These are phyloP conservation scores for Tenthredo notha DNA, from an alignment of 2,888 invertebrate genomes.

Conservation along the genomic window DNA sequence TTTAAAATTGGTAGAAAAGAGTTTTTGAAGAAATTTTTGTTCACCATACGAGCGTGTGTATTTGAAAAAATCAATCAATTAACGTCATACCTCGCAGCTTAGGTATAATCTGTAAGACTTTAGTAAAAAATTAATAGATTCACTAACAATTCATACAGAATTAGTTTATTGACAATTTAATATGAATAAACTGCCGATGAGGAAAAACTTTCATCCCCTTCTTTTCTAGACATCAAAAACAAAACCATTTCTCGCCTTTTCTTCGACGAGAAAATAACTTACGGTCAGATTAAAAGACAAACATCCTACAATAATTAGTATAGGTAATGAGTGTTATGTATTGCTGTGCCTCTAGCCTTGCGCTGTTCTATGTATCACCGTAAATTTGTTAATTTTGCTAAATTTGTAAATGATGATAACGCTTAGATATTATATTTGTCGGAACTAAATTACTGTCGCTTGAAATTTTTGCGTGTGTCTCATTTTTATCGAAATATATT, in stretches of 20 bases:
- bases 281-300: neutral
- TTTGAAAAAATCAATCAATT: neutral
- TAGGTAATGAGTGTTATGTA: slow-evolving; percentile 15
- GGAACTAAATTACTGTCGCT: slow-evolving; percentile 9
- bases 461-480: neutral
- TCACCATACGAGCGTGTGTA: neutral
- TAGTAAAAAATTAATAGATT: neutral
- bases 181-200: neutral
- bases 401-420: neutral
- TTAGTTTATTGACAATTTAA: neutral
- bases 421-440: neutral
- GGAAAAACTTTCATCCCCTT: neutral
- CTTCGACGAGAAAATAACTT: neutral
- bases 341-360: slow-evolving; percentile 24
- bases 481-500: neutral
- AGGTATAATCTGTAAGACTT: no score
- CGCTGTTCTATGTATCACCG: slow-evolving; percentile 31
- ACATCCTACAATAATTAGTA: neutral
- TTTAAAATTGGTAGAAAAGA: neutral
- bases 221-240: neutral
- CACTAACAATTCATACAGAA: neutral
- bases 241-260: neutral
- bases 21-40: neutral
- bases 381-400: neutral
- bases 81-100: neutral